phyloP scores from a whole-genome alignment of 2,797 vertebrate species.

The Chaetodon trifasciatus region DNA sequence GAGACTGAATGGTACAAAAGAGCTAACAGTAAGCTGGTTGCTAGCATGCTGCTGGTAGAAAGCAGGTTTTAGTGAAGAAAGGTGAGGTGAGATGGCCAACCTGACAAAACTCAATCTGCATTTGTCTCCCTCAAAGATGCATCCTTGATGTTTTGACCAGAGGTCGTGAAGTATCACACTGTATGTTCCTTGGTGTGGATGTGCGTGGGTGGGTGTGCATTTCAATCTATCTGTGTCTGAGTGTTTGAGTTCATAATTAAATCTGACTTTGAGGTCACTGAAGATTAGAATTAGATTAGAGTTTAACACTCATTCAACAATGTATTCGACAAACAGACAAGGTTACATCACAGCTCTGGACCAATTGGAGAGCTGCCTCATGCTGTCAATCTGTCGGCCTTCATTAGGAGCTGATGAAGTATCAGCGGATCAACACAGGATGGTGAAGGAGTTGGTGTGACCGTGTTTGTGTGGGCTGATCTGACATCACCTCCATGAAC shows the following conservation, averaged over 20 bases:
- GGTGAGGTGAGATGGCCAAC: neutral
- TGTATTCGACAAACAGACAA: slow-evolving; percentile 30
- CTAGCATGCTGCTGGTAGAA: neutral
- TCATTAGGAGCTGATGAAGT: slow-evolving; percentile 53
- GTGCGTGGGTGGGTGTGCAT: slow-evolving; percentile 24
- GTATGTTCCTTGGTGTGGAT: neutral
- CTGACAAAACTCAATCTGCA: slow-evolving; percentile 4
- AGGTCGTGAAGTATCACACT: slow-evolving; percentile 7
- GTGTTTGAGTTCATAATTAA: slow-evolving; percentile 60
- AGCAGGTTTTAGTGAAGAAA: slow-evolving; percentile 5
- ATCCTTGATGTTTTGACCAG: slow-evolving; percentile 1
- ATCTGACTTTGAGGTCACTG: slow-evolving; percentile 59
- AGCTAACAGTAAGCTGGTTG: neutral
- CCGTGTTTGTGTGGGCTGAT: slow-evolving; percentile 28
- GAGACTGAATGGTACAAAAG: neutral
- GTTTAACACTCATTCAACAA: slow-evolving; percentile 60
- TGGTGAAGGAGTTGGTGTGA: slow-evolving; percentile 11
- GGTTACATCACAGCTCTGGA: slow-evolving; percentile 68
- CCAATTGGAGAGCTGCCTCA: slow-evolving; percentile 45
- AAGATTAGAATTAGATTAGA: slow-evolving; percentile 71
- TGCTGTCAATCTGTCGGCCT: slow-evolving; percentile 59
- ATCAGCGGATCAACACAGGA: slow-evolving; percentile 38
- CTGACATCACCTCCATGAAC: slow-evolving; percentile 1
- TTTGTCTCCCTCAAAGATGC: neutral
- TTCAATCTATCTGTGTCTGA: slow-evolving; percentile 44